A percentile compares a stretch with the other conserved stretches of the same genome.
phyloP scores from a whole-genome alignment of 2,888 invertebrate species.

The Machimus atricapillus region DNA sequence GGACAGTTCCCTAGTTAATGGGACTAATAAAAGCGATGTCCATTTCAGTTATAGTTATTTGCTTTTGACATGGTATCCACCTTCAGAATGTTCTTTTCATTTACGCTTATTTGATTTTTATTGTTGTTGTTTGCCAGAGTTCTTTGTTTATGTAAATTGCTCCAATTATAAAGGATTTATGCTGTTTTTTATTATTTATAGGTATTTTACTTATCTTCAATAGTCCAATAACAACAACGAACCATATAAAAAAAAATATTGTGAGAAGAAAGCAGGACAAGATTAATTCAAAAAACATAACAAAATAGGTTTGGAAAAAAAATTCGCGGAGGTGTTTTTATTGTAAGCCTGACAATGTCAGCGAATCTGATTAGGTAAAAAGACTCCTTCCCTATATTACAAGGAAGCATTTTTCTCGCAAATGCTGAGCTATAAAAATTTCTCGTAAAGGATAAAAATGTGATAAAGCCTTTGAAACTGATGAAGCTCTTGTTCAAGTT shows the following conservation, averaged over 20 bases:
- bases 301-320: not conserved
- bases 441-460: not conserved
- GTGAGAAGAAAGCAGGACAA: not conserved
- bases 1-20: not conserved
- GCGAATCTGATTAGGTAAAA: not conserved
- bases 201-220: no score
- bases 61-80: not conserved
- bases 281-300: not conserved
- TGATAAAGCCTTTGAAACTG: not conserved
- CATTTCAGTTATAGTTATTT: not conserved
- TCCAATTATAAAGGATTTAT: not conserved
- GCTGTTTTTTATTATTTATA: not conserved
- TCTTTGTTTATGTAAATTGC: not conserved
- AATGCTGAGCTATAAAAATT: not conserved
- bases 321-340: not conserved
- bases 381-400: not conserved
- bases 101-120: not conserved
- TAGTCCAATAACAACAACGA: not conserved
- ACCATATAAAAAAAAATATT: not conserved
- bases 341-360: not conserved
- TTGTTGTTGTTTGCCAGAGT: not conserved
- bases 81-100: not conserved
- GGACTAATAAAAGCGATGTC: not conserved
- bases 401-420: not conserved
- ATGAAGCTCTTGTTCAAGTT: not conserved